phyloP scores from a whole-genome alignment of 2,797 vertebrate genomes.

The Hafferia zeledoni region DNA sequence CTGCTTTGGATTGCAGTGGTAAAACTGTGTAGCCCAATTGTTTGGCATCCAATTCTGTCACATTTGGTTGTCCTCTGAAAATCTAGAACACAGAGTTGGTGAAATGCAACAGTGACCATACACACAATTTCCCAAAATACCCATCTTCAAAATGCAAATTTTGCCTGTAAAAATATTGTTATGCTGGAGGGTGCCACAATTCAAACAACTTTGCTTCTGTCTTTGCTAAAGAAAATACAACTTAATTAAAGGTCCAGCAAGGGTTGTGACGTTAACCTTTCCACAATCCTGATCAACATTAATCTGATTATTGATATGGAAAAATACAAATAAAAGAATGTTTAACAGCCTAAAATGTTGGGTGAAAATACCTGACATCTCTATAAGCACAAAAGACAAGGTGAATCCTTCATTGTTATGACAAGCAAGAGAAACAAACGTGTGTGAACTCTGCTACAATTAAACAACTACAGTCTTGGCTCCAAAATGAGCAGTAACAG shows the following conservation, averaged over 20 bases:
- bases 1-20: neutral
- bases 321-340: neutral
- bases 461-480: neutral
- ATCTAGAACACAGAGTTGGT: neutral
- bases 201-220: neutral
- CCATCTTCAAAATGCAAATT: neutral
- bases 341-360: neutral
- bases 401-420: neutral
- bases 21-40: neutral
- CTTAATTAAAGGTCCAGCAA: neutral
- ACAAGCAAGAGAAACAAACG: neutral
- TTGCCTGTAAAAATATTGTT: neutral
- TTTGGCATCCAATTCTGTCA: neutral
- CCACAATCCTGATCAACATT: neutral
- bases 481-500: neutral
- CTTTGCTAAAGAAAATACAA: neutral
- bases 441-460: neutral
- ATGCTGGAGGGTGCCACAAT: neutral
- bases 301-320: neutral
- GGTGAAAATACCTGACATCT: neutral
- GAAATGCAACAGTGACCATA: neutral
- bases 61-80: neutral
- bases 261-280: neutral
- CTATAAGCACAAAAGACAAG: neutral
- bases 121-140: fast-evolving